Percentiles rank a stretch among this genome's conserved stretches.
Conservation (phyloP, 2,797 vertebrate genomes). For the Sebastes cheni region DNA sequence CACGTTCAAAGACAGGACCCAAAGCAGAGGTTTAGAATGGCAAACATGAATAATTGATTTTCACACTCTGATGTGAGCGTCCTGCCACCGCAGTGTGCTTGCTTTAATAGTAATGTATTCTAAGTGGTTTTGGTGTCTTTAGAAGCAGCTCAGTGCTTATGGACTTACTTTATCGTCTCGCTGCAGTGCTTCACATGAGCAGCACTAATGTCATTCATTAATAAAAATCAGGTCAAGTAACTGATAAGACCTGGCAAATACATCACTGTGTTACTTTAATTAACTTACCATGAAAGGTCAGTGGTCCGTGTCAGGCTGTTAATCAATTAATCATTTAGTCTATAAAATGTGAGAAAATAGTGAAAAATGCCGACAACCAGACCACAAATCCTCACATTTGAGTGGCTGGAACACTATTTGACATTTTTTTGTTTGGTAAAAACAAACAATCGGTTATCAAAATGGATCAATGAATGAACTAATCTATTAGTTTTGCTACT, state of each 20-base stretch:
- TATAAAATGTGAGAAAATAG: no score
- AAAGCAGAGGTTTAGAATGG: conserved; percentile 31
- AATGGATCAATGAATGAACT: background rate
- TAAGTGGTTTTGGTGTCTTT: conserved; percentile 18
- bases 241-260: background rate
- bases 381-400: background rate
- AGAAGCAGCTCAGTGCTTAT: background rate
- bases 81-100: conserved; percentile 1
- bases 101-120: conserved; percentile 14
- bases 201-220: background rate
- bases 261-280: background rate
- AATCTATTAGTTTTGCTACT: background rate
- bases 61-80: conserved; percentile 35
- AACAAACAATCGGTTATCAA: background rate
- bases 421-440: background rate
- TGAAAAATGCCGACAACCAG: background rate
- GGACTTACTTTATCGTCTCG: background rate
- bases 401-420: background rate
- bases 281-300: background rate
- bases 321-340: background rate
- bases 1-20: conserved; percentile 14
- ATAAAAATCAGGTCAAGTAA: background rate
- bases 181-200: background rate
- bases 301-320: background rate
- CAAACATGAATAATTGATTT: conserved; percentile 52